phyloP scores from a whole-genome alignment of 2,888 invertebrate genomes.

The Norana najaformis region DNA sequence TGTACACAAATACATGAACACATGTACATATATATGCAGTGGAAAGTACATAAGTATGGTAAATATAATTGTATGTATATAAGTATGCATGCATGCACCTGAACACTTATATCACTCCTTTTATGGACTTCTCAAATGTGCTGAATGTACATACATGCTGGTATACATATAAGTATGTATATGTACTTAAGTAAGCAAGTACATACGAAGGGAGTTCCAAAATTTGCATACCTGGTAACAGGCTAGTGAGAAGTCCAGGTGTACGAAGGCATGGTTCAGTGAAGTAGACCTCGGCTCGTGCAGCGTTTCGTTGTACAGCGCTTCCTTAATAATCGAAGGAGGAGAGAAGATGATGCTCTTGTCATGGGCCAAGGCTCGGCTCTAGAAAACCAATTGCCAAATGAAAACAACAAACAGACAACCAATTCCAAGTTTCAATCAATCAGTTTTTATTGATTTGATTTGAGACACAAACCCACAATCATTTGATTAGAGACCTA shows the following conservation, averaged over 20 bases:
- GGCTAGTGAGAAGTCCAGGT: slow-evolving; percentile 41
- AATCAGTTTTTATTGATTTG: neutral
- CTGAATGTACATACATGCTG: too few relatives aligned
- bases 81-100: neutral
- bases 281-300: slow-evolving; percentile 36
- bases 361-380: slow-evolving; percentile 78
- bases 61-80: too few relatives aligned
- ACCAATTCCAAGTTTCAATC: neutral
- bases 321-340: slow-evolving; percentile 70
- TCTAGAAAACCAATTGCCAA: slow-evolving; percentile 66
- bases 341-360: slow-evolving; percentile 82
- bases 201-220: too few relatives aligned
- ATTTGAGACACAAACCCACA: neutral
- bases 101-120: too few relatives aligned
- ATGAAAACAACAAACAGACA: neutral
- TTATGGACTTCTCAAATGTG: too few relatives aligned
- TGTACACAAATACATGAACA: too few relatives aligned
- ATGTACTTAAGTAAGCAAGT: neutral
- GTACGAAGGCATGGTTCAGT: slow-evolving; percentile 50
- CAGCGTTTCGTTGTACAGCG: slow-evolving; percentile 30
- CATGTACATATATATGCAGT: too few relatives aligned
- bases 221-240: neutral
- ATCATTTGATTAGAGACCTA: neutral
- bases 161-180: too few relatives aligned
- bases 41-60: too few relatives aligned